Base-by-base conservation (phyloP, 2,797 vertebrate genomes). In the Cossypha polioptera region DNA sequence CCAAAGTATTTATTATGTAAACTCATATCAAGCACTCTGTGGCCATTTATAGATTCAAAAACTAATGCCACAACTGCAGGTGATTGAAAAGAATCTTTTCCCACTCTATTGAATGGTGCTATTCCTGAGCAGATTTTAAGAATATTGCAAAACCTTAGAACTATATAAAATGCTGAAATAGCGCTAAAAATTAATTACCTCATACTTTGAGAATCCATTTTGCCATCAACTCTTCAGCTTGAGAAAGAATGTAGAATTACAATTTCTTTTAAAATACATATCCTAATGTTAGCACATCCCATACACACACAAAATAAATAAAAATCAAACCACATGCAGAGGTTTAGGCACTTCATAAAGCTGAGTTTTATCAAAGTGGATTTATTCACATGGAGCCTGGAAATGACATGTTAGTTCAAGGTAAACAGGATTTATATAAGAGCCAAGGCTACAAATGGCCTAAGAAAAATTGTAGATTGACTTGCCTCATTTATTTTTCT, bases 1-100 rank as follows among this genome's bases (percentile, higher is more conserved):
- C 95, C 42, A 59, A 89, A 71, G 18, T 10, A 94, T 91, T 89
- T 93, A 95, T 85, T 95, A 85, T 90, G 58, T 88, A 85, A 92
- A 94, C 42, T 78, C 42, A n/a, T 38, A 89, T 86, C 71, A 82
- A 86, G 50, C 35, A 85, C 36, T 81, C 47, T 79, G 62, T 57
- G 57, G 35, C 82, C 77, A 65, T 94, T 93, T 94, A 83, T 61
- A 94, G 85, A 81, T 80, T 58, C 51, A 81, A 58, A 73, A 71
- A 89, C 15, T 69, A 88, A 67, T 48, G 55, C 5, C 75, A 81
- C 51, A 61, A 67, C 21, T 85, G 42, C 36, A 79, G 40, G 8
- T n/a, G 47, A 76, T 25, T 65, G 33, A 33, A 85, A 74, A 72
- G 16, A 65, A 8, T 16, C 6, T 57, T 43, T 81, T 53, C 33